These are phyloP conservation scores for Willisornis vidua DNA, from an alignment of 2,113 vertebrate species.

Conservation along the genomic window DNA sequence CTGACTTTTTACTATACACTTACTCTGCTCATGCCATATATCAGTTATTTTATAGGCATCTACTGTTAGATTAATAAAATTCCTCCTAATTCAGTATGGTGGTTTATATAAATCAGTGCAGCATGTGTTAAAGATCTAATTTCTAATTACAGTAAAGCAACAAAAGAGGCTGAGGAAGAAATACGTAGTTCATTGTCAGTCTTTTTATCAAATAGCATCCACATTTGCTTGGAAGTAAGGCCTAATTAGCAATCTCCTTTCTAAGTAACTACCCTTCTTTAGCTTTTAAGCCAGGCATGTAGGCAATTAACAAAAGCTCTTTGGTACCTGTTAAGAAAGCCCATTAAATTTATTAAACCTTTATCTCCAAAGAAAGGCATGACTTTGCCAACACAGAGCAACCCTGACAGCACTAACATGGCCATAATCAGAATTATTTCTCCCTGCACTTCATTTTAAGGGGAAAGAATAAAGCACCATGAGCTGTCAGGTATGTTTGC, in stretches of 20 bases:
- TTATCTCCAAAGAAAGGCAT: background rate
- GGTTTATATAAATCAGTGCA: conserved; percentile 29
- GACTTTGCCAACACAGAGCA: background rate
- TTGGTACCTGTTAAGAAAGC: background rate
- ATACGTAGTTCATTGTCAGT: background rate
- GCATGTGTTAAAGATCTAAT: background rate
- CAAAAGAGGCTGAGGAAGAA: background rate
- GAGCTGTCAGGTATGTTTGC: background rate
- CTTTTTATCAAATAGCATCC: background rate
- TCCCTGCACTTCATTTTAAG: background rate
- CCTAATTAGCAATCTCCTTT: background rate
- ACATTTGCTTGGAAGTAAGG: background rate
- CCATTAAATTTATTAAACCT: background rate
- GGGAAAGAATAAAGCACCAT: background rate
- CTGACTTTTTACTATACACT: background rate
- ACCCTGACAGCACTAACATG: background rate
- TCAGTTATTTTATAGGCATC: conserved; percentile 22
- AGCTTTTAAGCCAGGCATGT: background rate
- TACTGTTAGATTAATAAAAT: conserved; percentile 32
- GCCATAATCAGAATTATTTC: background rate
- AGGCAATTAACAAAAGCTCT: background rate
- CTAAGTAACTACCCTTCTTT: background rate
- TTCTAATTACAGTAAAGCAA: conserved; percentile 3
- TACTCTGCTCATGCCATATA: background rate
- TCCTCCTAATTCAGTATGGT: background rate